Percentiles rank a stretch among this genome's conserved stretches.
phyloP scores from a whole-genome alignment of 2,888 invertebrate species.

The Germaria angustata region DNA sequence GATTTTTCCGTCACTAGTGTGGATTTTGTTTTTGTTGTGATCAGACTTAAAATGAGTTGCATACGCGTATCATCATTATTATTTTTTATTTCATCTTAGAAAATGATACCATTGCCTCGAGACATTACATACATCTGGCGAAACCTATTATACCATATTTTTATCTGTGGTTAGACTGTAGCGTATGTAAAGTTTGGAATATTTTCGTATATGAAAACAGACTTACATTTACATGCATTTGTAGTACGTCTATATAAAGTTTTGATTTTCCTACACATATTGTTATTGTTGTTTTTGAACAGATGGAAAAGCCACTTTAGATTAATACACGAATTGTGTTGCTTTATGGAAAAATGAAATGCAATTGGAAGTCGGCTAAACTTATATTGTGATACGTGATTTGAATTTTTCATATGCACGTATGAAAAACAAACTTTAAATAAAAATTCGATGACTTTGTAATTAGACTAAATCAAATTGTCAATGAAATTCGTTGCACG shows the following conservation, averaged over 20 bases:
- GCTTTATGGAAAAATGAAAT: slow-evolving; percentile 27
- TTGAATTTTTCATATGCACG: slow-evolving; percentile 21
- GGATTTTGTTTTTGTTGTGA: too few relatives aligned
- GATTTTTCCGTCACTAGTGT: too few relatives aligned
- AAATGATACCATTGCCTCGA: too few relatives aligned
- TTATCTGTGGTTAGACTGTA: too few relatives aligned
- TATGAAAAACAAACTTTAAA: slow-evolving; percentile 21
- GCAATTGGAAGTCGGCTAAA: slow-evolving; percentile 48
- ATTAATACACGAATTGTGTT: slow-evolving; percentile 20
- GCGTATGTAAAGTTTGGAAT: too few relatives aligned
- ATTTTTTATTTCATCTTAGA: too few relatives aligned
- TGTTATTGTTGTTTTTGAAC: slow-evolving; percentile 9
- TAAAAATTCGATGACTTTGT: slow-evolving; percentile 35
- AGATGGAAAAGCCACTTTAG: slow-evolving; percentile 48
- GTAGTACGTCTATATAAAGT: neutral
- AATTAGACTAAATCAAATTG: slow-evolving; percentile 36
- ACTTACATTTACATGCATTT: neutral
- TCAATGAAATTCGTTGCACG: neutral
- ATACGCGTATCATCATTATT: too few relatives aligned
- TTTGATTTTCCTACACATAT: neutral
- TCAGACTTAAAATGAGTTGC: too few relatives aligned
- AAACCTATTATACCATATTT: too few relatives aligned
- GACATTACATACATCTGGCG: too few relatives aligned
- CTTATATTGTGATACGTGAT: slow-evolving; percentile 47
- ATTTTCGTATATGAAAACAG: neutral